Percentiles rank a stretch among this genome's conserved stretches.
These are phyloP conservation scores for Plutomurus gul DNA, from an alignment of 1,140 invertebrate genomes.

Conservation along the genomic window DNA sequence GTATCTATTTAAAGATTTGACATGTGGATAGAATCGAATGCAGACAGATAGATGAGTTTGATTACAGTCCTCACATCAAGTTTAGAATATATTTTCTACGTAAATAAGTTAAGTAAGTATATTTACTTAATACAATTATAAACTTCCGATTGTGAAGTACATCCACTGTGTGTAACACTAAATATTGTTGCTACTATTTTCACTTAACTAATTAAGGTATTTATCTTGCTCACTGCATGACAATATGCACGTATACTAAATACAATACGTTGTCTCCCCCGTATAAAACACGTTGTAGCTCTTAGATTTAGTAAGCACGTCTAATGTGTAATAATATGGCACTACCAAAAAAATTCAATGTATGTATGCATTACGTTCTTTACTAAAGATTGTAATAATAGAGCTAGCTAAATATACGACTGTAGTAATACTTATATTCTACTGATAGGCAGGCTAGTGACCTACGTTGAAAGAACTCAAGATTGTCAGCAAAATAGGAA, in stretches of 20 bases:
- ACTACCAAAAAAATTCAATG: slow-evolving; percentile 12
- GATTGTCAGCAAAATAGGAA: slow-evolving; percentile 29
- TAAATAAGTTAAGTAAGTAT: no score
- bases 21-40: not conserved
- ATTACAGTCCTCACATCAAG: no score
- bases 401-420: not conserved
- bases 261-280: slow-evolving; percentile 5
- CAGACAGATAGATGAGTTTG: no score
- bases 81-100: no score
- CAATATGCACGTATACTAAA: slow-evolving; percentile 3
- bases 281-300: slow-evolving; percentile 25
- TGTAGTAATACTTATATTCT: not conserved
- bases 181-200: no score
- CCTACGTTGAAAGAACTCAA: not conserved
- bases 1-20: slow-evolving; percentile 6
- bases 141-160: no score
- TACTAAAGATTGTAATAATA: not conserved
- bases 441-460: not conserved
- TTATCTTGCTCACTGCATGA: not conserved
- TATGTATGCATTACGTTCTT: no score
- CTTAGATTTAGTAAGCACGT: not conserved
- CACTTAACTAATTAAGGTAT: no score
- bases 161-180: no score
- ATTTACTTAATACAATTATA: no score
- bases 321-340: no score